These are phyloP conservation scores for Calcarius ornatus DNA, from an alignment of 2,113 vertebrate genomes.

Conservation along the genomic window DNA sequence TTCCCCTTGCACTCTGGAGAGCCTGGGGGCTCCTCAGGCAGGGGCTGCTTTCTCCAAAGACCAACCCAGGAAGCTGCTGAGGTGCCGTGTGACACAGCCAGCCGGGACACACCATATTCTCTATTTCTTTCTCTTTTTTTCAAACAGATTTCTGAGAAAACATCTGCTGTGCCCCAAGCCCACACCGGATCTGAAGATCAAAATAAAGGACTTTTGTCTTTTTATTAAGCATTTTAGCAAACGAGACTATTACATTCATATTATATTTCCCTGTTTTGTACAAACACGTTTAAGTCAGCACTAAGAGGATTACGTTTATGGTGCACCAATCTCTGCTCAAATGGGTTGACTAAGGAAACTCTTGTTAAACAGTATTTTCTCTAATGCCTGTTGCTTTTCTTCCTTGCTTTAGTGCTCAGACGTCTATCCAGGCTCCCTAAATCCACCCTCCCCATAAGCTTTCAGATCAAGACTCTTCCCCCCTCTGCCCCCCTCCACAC, in stretches of 20 bases:
- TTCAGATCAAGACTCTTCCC: conserved; percentile 43
- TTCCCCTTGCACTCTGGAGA: accelerated
- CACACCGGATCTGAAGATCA: conserved; percentile 30
- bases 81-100: background rate
- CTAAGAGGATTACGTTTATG: conserved; percentile 78
- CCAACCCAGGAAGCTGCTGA: background rate
- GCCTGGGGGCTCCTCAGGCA: accelerated
- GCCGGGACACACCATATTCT: background rate
- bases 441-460: conserved; percentile 57
- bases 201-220: conserved; percentile 68
- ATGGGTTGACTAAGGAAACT: conserved; percentile 69
- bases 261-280: conserved; percentile 77
- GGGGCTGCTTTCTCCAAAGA: background rate
- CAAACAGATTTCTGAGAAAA: conserved; percentile 25
- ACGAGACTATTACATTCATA: conserved; percentile 66
- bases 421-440: conserved; percentile 32
- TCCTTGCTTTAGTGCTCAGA: conserved; percentile 50
- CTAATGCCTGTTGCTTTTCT: conserved; percentile 72
- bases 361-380: conserved; percentile 75
- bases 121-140: background rate
- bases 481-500: background rate
- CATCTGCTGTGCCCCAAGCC: conserved; percentile 46
- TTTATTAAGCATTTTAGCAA: conserved; percentile 71
- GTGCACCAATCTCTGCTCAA: conserved; percentile 48
- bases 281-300: conserved; percentile 68